Conservation (phyloP, 2,888 invertebrate species). For the Pecten maximus region DNA sequence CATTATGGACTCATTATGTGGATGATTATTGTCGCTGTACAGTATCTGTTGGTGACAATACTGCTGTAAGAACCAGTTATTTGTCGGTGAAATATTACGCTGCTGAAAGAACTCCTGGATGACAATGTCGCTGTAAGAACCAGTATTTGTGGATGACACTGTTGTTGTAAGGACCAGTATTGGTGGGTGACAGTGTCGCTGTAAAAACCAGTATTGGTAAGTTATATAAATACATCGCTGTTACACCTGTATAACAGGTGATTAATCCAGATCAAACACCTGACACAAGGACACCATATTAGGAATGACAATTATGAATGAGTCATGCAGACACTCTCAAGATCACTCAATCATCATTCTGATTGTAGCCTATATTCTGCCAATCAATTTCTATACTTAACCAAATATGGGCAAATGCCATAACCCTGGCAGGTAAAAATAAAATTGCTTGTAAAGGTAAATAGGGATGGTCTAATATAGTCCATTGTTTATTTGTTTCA, state of each 20-base stretch:
- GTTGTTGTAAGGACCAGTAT: not conserved
- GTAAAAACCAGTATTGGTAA: not conserved
- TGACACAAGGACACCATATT: not conserved
- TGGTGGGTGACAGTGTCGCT: not conserved
- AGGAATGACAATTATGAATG: not conserved
- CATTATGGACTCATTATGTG: no score
- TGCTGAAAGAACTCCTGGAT: no score
- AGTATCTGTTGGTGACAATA: no score
- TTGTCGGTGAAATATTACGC: no score
- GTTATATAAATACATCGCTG: not conserved
- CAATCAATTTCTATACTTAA: slow-evolving; percentile 13
- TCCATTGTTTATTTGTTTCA: not conserved
- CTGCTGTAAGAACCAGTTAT: no score
- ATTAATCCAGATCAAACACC: not conserved
- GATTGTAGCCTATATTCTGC: slow-evolving; percentile 3
- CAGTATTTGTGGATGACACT: not conserved
- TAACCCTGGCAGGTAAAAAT: not conserved
- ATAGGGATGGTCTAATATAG: not conserved
- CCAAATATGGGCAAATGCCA: slow-evolving; percentile 19
- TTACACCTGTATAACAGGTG: not conserved
- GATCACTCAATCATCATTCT: slow-evolving; percentile 9
- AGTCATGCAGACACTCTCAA: slow-evolving; percentile 31
- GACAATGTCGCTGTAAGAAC: no score
- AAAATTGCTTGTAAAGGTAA: not conserved
- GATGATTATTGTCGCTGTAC: no score